A percentile compares a stretch with the other conserved stretches of the same genome.
These are phyloP conservation scores for Arrhopalites spinosus DNA, from an alignment of 2,888 invertebrate species.

Conservation along the genomic window DNA sequence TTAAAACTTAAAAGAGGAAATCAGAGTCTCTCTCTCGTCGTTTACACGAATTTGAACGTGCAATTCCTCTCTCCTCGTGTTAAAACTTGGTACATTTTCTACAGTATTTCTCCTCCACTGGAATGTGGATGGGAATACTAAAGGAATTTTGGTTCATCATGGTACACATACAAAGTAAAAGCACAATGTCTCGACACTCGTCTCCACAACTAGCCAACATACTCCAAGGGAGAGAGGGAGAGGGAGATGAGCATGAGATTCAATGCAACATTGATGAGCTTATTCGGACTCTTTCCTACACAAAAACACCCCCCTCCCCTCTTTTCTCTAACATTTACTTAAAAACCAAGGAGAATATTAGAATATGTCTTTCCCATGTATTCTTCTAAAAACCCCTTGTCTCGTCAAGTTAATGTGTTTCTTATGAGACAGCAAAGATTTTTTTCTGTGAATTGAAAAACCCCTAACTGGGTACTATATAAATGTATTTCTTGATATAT, in stretches of 20 bases:
- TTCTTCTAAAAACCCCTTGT: too few species aligned
- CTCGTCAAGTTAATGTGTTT: too few species aligned
- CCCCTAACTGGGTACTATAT: too few species aligned
- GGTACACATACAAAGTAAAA: too few species aligned
- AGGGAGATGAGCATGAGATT: conserved; percentile 20
- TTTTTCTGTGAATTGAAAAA: too few species aligned
- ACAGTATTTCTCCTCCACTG: too few species aligned
- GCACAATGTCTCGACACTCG: too few species aligned
- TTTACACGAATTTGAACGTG: background rate
- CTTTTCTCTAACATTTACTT: background rate
- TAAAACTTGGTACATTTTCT: background rate
- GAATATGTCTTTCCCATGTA: background rate
- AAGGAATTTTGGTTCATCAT: conserved; percentile 1
- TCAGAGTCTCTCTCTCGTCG: background rate
- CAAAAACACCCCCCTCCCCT: too few species aligned
- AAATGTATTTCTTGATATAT: too few species aligned
- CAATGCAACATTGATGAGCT: conserved; percentile 31
- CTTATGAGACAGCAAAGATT: too few species aligned
- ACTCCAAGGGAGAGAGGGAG: background rate
- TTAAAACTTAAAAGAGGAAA: background rate
- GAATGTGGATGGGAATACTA: conserved; percentile 3
- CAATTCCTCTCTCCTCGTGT: background rate
- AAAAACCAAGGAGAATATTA: too few species aligned
- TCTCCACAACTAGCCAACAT: too few species aligned
- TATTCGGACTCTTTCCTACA: conserved; percentile 1